A percentile compares a stretch with the other conserved stretches of the same genome.
These are phyloP conservation scores for Autographa gamma DNA, from an alignment of 2,888 invertebrate genomes.

Conservation along the genomic window DNA sequence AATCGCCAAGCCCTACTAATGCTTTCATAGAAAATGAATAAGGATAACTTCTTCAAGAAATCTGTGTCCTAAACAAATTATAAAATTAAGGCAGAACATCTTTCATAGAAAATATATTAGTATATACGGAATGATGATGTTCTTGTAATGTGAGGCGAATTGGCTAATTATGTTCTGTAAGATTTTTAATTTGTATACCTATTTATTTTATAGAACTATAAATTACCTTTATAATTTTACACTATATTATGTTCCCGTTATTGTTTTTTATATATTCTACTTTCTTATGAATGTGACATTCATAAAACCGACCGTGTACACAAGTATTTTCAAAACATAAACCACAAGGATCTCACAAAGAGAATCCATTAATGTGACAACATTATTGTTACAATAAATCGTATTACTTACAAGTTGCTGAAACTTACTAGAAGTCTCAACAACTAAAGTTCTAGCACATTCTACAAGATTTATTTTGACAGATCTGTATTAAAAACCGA, in stretches of 20 bases:
- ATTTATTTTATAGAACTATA: too few relatives aligned
- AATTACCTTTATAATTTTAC: not conserved
- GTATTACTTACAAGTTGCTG: slow-evolving; percentile 22
- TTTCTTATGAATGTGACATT: not conserved
- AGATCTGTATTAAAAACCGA: slow-evolving; percentile 16
- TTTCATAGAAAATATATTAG: too few relatives aligned
- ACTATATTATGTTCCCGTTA: too few relatives aligned
- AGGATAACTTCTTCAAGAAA: too few relatives aligned
- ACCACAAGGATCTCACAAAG: slow-evolving; percentile 29
- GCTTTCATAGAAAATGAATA: not conserved
- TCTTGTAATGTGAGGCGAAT: too few relatives aligned
- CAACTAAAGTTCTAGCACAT: slow-evolving; percentile 7
- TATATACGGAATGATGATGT: too few relatives aligned
- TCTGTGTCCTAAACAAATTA: too few relatives aligned
- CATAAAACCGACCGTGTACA: slow-evolving; percentile 24
- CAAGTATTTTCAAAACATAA: slow-evolving; percentile 39
- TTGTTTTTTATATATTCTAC: not conserved
- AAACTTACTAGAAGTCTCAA: slow-evolving; percentile 6
- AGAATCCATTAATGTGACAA: slow-evolving; percentile 38
- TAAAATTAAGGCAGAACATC: too few relatives aligned
- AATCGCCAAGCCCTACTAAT: too few relatives aligned
- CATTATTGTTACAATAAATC: slow-evolving; percentile 44
- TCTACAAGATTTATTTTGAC: slow-evolving; percentile 29
- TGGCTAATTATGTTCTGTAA: too few relatives aligned
- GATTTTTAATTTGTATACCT: too few relatives aligned